Evolutionary conservation across 2,797 vertebrate species (phyloP).

Genomic region (Anisognathus igniventris): DNA sequence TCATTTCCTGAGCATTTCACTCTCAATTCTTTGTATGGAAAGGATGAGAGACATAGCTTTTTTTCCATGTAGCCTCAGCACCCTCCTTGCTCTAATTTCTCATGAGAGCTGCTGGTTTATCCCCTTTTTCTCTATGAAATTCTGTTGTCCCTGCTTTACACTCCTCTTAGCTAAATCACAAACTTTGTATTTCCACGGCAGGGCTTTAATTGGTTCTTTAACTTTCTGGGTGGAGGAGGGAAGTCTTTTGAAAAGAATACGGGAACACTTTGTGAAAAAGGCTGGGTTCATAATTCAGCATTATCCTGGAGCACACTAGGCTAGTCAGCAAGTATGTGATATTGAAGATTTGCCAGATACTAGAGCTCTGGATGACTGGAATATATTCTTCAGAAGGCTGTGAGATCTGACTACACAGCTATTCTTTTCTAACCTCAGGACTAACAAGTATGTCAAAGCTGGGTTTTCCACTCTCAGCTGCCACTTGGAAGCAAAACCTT

Average conservation of each 20-base stretch:
- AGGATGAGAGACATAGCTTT: background rate
- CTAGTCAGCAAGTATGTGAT: constrained; percentile 4
- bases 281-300: constrained; percentile 5
- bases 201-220: background rate
- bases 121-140: background rate
- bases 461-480: background rate
- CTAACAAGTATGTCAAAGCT: background rate
- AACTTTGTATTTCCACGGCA: background rate
- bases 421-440: background rate
- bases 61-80: background rate
- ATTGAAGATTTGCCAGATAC: constrained; percentile 31
- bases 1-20: background rate
- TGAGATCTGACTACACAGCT: background rate
- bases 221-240: constrained; percentile 17
- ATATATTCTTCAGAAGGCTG: constrained; percentile 10
- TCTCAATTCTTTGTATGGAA: background rate
- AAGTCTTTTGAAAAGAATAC: background rate
- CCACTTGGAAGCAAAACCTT: background rate
- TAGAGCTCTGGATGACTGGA: constrained; percentile 31
- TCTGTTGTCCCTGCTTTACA: background rate
- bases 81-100: background rate
- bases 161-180: background rate
- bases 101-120: background rate
- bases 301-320: constrained; percentile 14
- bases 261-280: background rate